A percentile compares a stretch with the other conserved stretches of the same genome.
Conservation (phyloP, 2,797 vertebrate species). For the Crypturellus tataupa region DNA sequence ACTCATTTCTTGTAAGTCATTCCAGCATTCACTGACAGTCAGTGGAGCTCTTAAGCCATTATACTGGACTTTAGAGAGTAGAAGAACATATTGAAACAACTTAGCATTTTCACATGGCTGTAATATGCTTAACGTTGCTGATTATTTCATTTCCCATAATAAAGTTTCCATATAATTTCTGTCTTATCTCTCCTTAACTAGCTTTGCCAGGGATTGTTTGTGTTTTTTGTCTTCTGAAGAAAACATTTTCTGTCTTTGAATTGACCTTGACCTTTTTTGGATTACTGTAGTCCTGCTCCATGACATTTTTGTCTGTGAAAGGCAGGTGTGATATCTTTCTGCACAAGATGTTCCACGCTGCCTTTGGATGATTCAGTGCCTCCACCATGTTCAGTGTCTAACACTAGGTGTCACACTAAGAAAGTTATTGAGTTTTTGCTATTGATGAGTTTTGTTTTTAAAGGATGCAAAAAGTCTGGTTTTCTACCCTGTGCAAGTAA, state of each 20-base stretch:
- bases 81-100: not conserved
- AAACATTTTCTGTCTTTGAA: not conserved
- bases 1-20: not conserved
- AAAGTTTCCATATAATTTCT: not conserved
- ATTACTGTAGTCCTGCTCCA: not conserved
- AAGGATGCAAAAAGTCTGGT: not conserved
- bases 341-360: not conserved
- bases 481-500: not conserved
- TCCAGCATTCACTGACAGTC: not conserved
- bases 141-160: not conserved
- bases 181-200: not conserved
- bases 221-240: not conserved
- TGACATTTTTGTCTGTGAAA: not conserved
- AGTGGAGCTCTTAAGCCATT: not conserved
- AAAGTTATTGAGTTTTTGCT: conserved; percentile 44
- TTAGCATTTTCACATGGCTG: not conserved
- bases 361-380: not conserved
- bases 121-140: not conserved
- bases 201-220: not conserved
- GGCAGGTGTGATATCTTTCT: not conserved
- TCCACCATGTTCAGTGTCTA: not conserved
- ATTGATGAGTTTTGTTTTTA: not conserved
- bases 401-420: conserved; percentile 80
- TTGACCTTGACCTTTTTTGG: not conserved
- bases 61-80: not conserved